Evolutionary conservation across 2,888 invertebrate species (phyloP).

Genomic region (Lacanobia oleracea): DNA sequence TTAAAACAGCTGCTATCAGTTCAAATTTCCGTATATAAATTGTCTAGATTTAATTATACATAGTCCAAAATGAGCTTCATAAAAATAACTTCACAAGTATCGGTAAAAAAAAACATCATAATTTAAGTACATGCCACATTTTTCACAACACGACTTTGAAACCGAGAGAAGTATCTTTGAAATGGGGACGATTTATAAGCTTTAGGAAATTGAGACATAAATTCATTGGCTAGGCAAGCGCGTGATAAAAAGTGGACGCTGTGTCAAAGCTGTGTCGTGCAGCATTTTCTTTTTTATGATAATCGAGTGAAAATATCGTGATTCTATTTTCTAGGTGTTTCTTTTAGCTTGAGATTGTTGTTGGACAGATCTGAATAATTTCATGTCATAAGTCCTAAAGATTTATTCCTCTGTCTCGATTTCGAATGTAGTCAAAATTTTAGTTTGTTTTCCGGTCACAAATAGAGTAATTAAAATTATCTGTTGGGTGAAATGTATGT

Average conservation of each 20-base stretch:
- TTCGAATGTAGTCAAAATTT: no score
- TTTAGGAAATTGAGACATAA: constrained; percentile 72
- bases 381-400: no score
- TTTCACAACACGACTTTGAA: constrained; percentile 46
- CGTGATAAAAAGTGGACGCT: constrained; percentile 65
- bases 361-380: not conserved
- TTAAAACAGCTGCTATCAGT: no score
- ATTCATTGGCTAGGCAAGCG: constrained; percentile 60
- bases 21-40: not conserved
- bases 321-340: constrained; percentile 25
- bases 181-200: constrained; percentile 68
- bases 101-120: constrained; percentile 3
- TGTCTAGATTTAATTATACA: not conserved
- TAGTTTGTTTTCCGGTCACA: no score
- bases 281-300: constrained; percentile 37
- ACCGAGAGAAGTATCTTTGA: constrained; percentile 57
- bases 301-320: constrained; percentile 25
- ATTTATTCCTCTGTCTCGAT: no score
- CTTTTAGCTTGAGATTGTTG: not conserved
- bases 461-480: no score
- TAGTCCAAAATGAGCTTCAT: not conserved
- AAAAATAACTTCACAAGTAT: constrained; percentile 10
- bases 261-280: constrained; percentile 54
- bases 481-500: no score
- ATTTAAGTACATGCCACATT: constrained; percentile 37